Evolutionary conservation across 2,113 vertebrate genomes (phyloP), one percentile per base, ranked within the genome.

Genomic region (Rhagologus leucostigma): DNA sequence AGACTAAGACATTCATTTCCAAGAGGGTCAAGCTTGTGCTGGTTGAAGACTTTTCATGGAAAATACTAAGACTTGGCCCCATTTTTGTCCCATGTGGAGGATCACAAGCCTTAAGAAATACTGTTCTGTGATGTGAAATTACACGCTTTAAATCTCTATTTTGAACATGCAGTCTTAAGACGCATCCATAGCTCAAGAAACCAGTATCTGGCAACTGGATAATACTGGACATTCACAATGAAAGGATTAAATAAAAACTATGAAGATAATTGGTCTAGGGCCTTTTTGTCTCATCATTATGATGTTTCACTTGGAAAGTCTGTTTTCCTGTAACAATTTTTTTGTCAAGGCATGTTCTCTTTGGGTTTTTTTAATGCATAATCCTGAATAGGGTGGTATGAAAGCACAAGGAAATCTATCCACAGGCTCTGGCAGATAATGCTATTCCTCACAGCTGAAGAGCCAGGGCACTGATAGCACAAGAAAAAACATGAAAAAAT

Each of bases 211-310:
- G 11, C 16, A 56, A 18, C 5, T 33, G 18, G 16, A 23, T 75
- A 82, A 70, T n/a, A 42, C 3, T 16, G 11, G 6, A 11, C 1
- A 1, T 55, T 49, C 20, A 37, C 1, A 1, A 74, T 35, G 65
- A 9, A 57, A 55, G 8, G 6, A 52, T 41, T 63, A 63, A 65
- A 86, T 63, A 3, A 11, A 37, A 95, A 56, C 44, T 50, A 55
- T 18, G 63, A 46, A 46, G 20, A 53, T 27, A 80, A 42, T 57
- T 70, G 10, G 3, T 76, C 32, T 82, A n/a, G 17, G 8, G 18
- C 7, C 26, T 7, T 86, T 57, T 65, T 90, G 37, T 49, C n/a
- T 65, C 18, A 35, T 63, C 44, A 47, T 67, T 77, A 53, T n/a
- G 30, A 79, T 52, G 37, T 74, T 71, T 75, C 62, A 46, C 32